phyloP scores from a whole-genome alignment of 2,797 vertebrate genomes.

The Semotilus atromaculatus region DNA sequence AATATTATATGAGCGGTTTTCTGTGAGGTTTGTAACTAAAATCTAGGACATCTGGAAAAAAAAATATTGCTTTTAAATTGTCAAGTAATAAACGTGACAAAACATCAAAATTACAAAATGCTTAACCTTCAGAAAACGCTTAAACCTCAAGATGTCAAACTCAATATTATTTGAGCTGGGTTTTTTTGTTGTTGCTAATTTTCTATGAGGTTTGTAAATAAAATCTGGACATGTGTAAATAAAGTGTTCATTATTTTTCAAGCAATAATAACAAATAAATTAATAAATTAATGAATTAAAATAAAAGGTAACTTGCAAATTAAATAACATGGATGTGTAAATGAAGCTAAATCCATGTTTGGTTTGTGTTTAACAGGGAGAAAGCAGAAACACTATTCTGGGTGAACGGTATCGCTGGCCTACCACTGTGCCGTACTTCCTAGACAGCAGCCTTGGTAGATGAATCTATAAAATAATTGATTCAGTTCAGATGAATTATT shows the following conservation, averaged over 20 bases:
- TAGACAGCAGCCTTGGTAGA: constrained; percentile 87
- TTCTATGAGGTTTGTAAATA: too few relatives aligned
- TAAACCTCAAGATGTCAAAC: neutral
- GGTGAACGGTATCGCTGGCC: constrained; percentile 87
- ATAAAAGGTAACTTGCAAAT: neutral
- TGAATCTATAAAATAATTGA: constrained; percentile 1
- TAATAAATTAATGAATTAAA: neutral
- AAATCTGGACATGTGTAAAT: neutral
- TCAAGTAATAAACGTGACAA: neutral
- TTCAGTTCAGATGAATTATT: neutral
- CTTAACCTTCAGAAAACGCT: neutral
- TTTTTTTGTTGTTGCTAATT: too few relatives aligned
- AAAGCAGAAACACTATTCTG: constrained; percentile 80
- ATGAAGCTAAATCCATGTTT: neutral
- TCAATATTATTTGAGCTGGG: neutral
- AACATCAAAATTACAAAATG: neutral
- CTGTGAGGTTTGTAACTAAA: too few relatives aligned
- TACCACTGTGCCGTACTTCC: constrained; percentile 83
- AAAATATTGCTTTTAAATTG: too few relatives aligned
- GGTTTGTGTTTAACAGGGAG: constrained; percentile 58
- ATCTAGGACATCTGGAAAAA: neutral
- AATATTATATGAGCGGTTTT: neutral
- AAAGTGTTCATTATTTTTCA: neutral
- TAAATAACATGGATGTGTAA: neutral
- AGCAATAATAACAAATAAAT: neutral